phyloP scores from a whole-genome alignment of 2,888 invertebrate species.

The Marasmarcha lunaedactyla region DNA sequence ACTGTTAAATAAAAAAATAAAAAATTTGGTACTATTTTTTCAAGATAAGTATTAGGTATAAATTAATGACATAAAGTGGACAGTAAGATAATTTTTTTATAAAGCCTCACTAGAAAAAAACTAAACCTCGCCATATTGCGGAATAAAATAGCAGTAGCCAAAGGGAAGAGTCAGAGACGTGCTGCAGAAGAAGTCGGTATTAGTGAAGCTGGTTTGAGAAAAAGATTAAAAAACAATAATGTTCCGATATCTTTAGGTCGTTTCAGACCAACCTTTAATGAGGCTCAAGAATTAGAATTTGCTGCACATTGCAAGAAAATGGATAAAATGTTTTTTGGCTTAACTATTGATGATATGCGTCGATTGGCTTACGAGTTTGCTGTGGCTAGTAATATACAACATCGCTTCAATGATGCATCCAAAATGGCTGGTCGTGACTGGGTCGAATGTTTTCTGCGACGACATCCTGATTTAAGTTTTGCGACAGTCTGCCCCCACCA shows the following conservation, averaged over 20 bases:
- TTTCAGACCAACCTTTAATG: not conserved
- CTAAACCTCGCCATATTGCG: not conserved
- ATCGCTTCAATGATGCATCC: slow-evolving; percentile 12
- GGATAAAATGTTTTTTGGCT: slow-evolving; percentile 6
- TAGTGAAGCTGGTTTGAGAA: slow-evolving; percentile 1
- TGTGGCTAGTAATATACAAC: slow-evolving; percentile 3
- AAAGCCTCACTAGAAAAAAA: not conserved
- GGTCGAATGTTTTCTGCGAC: slow-evolving; percentile 14
- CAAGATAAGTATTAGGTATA: too few relatives aligned
- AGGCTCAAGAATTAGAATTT: not conserved
- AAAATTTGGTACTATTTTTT: too few relatives aligned
- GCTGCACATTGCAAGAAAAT: not conserved
- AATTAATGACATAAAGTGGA: too few relatives aligned
- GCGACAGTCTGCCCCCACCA: slow-evolving; percentile 12
- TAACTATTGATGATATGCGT: slow-evolving; percentile 12
- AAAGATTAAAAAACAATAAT: slow-evolving; percentile 3
- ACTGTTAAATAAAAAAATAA: too few relatives aligned
- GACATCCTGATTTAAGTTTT: slow-evolving; percentile 12
- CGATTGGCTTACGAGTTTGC: slow-evolving; percentile 14
- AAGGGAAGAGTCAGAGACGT: slow-evolving; percentile 2
- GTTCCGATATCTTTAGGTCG: slow-evolving; percentile 1
- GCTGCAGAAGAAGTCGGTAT: slow-evolving; percentile 2
- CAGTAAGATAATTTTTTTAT: not conserved
- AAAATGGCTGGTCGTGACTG: slow-evolving; percentile 17
- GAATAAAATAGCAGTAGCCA: not conserved